phyloP scores from a whole-genome alignment of 1,140 invertebrate genomes.

The Homalodisca vitripennis region DNA sequence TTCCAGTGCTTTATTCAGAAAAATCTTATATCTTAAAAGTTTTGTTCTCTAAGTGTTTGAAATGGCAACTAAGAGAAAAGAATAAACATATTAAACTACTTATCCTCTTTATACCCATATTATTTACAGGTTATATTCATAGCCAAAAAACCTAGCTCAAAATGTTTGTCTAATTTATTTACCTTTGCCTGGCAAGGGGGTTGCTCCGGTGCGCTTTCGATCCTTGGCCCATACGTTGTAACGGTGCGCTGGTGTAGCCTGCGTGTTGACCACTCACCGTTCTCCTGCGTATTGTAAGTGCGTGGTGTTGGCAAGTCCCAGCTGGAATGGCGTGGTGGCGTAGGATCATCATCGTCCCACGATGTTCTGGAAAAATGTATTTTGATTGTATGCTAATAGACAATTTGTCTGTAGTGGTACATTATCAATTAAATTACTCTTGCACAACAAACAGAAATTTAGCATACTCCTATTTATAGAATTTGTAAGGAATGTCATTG shows the following conservation, averaged over 20 bases:
- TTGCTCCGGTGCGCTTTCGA: constrained; percentile 60
- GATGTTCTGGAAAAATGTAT: constrained; percentile 57
- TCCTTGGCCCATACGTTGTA: constrained; percentile 77
- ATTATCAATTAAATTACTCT: no score
- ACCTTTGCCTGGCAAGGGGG: constrained; percentile 54
- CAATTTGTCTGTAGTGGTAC: no score
- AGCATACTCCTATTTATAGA: background rate
- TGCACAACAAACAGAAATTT: background rate
- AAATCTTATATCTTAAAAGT: background rate
- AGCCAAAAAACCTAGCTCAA: background rate
- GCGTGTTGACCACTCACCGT: constrained; percentile 55
- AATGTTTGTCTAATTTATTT: background rate
- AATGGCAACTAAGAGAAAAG: background rate
- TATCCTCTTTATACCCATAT: no score
- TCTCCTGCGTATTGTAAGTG: constrained; percentile 36
- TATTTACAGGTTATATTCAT: background rate
- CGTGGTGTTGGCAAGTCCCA: constrained; percentile 92
- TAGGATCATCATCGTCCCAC: constrained; percentile 82
- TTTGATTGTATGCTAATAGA: background rate
- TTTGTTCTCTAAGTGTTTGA: background rate
- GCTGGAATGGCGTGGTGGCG: constrained; percentile 65
- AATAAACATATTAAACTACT: no score
- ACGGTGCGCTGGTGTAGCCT: constrained; percentile 85
- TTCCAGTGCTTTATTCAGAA: no score
- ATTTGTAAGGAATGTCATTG: background rate